These are phyloP conservation scores for Drosophila punjabiensis DNA, from an alignment of 1,140 invertebrate species.

Conservation along the genomic window DNA sequence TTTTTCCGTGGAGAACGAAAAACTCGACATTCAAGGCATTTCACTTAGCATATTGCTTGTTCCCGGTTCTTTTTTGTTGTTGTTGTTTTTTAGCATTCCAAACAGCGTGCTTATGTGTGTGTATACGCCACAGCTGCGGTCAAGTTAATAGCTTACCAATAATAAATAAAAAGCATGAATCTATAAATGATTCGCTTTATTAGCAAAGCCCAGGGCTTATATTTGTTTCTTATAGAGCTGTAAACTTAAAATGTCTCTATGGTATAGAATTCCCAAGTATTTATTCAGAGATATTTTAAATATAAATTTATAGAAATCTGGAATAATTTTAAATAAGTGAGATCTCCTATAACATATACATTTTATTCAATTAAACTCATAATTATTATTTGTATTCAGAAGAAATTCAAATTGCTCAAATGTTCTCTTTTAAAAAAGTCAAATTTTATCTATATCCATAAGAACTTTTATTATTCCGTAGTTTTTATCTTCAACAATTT, in stretches of 20 bases:
- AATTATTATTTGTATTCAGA: neutral
- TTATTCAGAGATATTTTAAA: too few relatives aligned
- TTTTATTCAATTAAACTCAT: too few relatives aligned
- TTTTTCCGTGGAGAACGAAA: slow-evolving; percentile 12
- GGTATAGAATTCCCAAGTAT: too few relatives aligned
- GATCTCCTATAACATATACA: neutral
- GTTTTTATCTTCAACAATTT: too few relatives aligned
- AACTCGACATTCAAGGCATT: slow-evolving; percentile 32
- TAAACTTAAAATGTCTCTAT: too few relatives aligned
- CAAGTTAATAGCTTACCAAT: slow-evolving; percentile 8
- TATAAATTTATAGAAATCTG: too few relatives aligned
- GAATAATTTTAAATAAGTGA: neutral
- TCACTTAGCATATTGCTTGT: slow-evolving; percentile 53
- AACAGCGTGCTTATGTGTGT: slow-evolving; percentile 4
- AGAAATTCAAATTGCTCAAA: neutral
- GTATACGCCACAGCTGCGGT: slow-evolving; percentile 20
- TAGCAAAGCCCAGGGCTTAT: too few relatives aligned
- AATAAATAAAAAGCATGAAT: neutral
- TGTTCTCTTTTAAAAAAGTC: neutral
- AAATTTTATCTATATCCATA: too few relatives aligned
- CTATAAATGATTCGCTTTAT: slow-evolving; percentile 1
- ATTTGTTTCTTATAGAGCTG: too few relatives aligned
- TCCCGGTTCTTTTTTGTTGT: slow-evolving; percentile 29
- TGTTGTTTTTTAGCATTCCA: slow-evolving; percentile 12
- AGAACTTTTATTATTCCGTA: too few relatives aligned